Conservation (phyloP, 2,113 vertebrate species). For the Lates calcarifer region DNA sequence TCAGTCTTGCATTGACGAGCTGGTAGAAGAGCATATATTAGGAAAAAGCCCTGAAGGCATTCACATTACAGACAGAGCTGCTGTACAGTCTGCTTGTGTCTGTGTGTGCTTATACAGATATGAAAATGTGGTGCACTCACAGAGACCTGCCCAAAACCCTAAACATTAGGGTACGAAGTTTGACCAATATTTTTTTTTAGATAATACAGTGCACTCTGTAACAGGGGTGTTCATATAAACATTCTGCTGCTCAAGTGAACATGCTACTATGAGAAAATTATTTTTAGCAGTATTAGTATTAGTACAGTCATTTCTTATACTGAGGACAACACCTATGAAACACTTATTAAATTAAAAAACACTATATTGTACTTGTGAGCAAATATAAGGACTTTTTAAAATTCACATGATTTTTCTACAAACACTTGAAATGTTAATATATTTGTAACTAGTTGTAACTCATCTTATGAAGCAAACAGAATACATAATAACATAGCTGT, state of each 20-base stretch:
- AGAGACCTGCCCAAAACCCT: slow-evolving; percentile 14
- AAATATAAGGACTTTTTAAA: not conserved
- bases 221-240: not conserved
- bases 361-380: not conserved
- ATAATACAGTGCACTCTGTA: not conserved
- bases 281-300: not conserved
- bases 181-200: not conserved
- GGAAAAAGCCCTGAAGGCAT: slow-evolving; percentile 74
- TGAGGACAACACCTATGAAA: too few relatives aligned
- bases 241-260: not conserved
- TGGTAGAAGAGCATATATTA: slow-evolving; percentile 67
- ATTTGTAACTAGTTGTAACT: not conserved
- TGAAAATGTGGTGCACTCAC: slow-evolving; percentile 28
- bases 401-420: not conserved
- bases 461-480: too few relatives aligned
- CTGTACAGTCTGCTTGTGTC: slow-evolving; percentile 17
- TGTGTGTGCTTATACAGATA: slow-evolving; percentile 33
- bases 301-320: too few relatives aligned
- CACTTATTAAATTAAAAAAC: not conserved
- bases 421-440: too few relatives aligned
- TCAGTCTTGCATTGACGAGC: slow-evolving; percentile 45
- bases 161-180: slow-evolving; percentile 14
- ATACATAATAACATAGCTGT: too few relatives aligned
- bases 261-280: not conserved
- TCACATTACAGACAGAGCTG: slow-evolving; percentile 43